Percentiles rank a stretch among this genome's conserved stretches.
phyloP scores from a whole-genome alignment of 2,797 vertebrate species.

The Mallotus villosus region DNA sequence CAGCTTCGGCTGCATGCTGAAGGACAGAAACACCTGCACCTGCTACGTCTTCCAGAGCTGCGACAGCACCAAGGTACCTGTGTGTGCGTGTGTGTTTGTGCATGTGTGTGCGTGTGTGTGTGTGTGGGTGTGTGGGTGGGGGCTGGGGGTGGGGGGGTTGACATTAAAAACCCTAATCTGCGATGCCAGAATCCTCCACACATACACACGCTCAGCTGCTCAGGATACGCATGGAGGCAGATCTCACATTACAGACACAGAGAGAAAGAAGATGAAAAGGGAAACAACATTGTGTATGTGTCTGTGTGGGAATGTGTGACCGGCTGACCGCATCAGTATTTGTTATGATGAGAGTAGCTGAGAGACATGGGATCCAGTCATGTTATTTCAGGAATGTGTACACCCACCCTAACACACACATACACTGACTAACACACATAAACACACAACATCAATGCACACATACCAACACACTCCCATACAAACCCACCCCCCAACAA shows the following conservation, averaged over 20 bases:
- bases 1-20: slow-evolving; percentile 90
- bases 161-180: neutral
- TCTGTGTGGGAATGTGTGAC: slow-evolving; percentile 29
- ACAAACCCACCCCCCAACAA: neutral
- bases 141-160: neutral
- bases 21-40: slow-evolving; percentile 68
- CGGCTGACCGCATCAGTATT: slow-evolving; percentile 70
- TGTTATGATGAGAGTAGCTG: slow-evolving; percentile 54
- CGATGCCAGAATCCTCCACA: slow-evolving; percentile 1
- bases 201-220: neutral
- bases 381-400: slow-evolving; percentile 9
- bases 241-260: slow-evolving; percentile 13
- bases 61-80: slow-evolving; percentile 48
- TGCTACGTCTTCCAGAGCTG: slow-evolving; percentile 92
- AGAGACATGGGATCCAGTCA: slow-evolving; percentile 47
- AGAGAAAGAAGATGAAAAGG: neutral
- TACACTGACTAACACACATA: slow-evolving; percentile 19
- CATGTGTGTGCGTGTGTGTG: neutral
- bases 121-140: neutral
- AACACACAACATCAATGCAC: slow-evolving; percentile 1
- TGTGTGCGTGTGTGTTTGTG: slow-evolving; percentile 8
- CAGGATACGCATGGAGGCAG: slow-evolving; percentile 1
- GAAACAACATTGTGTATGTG: slow-evolving; percentile 22
- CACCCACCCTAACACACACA: slow-evolving; percentile 7
- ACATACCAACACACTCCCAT: neutral